A percentile compares a stretch with the other conserved stretches of the same genome.
Conservation (phyloP, 2,797 vertebrate genomes). For the Carapus acus region DNA sequence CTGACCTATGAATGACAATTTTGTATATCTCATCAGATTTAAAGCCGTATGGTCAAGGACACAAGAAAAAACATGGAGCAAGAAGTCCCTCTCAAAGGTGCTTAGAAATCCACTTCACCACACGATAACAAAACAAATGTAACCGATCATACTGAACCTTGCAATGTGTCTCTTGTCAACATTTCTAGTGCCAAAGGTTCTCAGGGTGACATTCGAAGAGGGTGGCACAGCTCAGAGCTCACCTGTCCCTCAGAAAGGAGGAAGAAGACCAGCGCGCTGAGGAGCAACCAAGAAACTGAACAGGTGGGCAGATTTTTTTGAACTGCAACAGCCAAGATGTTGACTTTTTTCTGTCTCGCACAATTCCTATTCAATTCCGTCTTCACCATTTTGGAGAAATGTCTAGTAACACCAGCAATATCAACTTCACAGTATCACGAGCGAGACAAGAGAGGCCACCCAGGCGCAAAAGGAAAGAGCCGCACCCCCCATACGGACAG, state of each 20-base stretch:
- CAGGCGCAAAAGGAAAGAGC: slow-evolving; percentile 48
- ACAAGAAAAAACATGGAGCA: slow-evolving; percentile 67
- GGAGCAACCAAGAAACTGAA: slow-evolving; percentile 70
- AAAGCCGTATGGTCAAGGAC: slow-evolving; percentile 60
- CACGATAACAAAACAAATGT: too few relatives aligned
- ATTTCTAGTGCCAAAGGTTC: slow-evolving; percentile 70
- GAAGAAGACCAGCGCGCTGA: slow-evolving; percentile 66
- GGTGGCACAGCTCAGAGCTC: slow-evolving; percentile 67
- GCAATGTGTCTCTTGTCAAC: slow-evolving; percentile 46
- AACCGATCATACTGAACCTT: too few relatives aligned
- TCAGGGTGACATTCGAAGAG: slow-evolving; percentile 67
- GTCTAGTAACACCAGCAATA: neutral
- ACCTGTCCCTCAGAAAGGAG: slow-evolving; percentile 80
- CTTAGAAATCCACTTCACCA: too few relatives aligned
- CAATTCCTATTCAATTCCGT: neutral
- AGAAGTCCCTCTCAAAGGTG: slow-evolving; percentile 66
- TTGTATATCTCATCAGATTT: too few relatives aligned
- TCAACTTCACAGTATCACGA: slow-evolving; percentile 38
- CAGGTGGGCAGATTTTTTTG: slow-evolving; percentile 74
- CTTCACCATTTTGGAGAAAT: neutral
- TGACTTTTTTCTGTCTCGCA: too few relatives aligned
- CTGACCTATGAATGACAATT: too few relatives aligned
- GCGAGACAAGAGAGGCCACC: slow-evolving; percentile 44
- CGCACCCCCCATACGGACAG: slow-evolving; percentile 48
- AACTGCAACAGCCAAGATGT: too few relatives aligned